Base-by-base conservation (phyloP, 2,797 vertebrate species). In the Hydrocynus forskahlii region DNA sequence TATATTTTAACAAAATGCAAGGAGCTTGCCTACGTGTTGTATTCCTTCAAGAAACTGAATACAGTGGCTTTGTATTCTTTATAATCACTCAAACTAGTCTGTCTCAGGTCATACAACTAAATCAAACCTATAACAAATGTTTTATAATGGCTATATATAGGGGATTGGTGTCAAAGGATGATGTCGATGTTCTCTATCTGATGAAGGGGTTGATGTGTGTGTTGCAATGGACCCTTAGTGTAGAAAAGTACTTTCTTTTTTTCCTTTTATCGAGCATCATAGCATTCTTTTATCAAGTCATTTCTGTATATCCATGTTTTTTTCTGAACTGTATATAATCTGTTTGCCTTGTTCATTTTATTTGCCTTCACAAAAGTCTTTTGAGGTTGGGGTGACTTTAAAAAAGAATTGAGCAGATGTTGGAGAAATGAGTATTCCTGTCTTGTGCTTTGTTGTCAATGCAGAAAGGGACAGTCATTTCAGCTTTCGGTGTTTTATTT, bases 401-500 rank as follows among this genome's bases (percentile, higher is more conserved):
- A 81, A 75, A 75, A 86, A 84, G 82, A 87, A 81, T 68, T 83
- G 85, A 60, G 54, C 76, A 87, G 45, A 86, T 91, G 88, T 92
- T 92, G 92, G 88, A 92, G 86, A 91, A 79, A 84, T 86, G 83
- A 88, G 87, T 92, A 88, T 92, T 89, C 48, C 25, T 87, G 90
- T 92, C 87, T 86, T 92, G 89, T 93, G 86, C 85, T 87, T 81
- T 84, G 79, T 70, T 91, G 79, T 90, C 87, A 78, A 89, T 90
- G 82, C 75, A 69, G 90, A 93, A 94, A 94, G 89, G 91, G 92
- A 94, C 92, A 87, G 90, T 93, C 91, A 90, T 94, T 88, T 93
- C 90, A 92, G 93, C 93, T 94, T 95, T 94, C 90, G 62, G 91
- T 92, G 91, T 95, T 96, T 94, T 93, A 90, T 96, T 96, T 95